A percentile compares a stretch with the other conserved stretches of the same genome.
phyloP scores from a whole-genome alignment of 2,113 vertebrate species.

The Channa maculata region DNA sequence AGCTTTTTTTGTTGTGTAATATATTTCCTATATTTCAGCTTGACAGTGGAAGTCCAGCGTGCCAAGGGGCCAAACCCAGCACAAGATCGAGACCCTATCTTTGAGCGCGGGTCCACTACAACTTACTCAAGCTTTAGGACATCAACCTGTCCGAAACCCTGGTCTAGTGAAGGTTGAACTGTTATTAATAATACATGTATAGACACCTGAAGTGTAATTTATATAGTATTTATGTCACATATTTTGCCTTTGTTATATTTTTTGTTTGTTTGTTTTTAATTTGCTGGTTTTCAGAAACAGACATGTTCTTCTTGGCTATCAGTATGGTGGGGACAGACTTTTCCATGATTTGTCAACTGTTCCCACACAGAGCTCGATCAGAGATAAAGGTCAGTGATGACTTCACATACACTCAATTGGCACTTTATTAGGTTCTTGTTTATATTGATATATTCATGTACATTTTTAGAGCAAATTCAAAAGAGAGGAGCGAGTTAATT shows the following conservation, averaged over 20 bases:
- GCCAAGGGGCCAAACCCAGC: conserved; percentile 91
- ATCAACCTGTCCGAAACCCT: conserved; percentile 90
- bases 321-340: conserved; percentile 99
- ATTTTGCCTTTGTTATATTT: neutral
- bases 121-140: conserved; percentile 98
- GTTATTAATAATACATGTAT: neutral
- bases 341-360: conserved; percentile 95
- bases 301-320: conserved; percentile 98
- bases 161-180: conserved; percentile 91
- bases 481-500: conserved; percentile 92
- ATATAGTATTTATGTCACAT: neutral
- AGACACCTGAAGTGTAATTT: neutral
- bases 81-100: conserved; percentile 93
- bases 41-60: conserved; percentile 95
- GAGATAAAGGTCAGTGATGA: conserved; percentile 93
- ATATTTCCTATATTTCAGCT: conserved; percentile 79
- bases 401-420: neutral
- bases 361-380: conserved; percentile 92
- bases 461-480: conserved; percentile 96
- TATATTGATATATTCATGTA: neutral
- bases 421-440: too few relatives aligned
- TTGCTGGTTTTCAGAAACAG: conserved; percentile 88
- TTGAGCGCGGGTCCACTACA: conserved; percentile 97
- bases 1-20: too few relatives aligned
- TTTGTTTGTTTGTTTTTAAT: neutral